phyloP scores from a whole-genome alignment of 2,797 vertebrate genomes.

The Oreochromis grahami region DNA sequence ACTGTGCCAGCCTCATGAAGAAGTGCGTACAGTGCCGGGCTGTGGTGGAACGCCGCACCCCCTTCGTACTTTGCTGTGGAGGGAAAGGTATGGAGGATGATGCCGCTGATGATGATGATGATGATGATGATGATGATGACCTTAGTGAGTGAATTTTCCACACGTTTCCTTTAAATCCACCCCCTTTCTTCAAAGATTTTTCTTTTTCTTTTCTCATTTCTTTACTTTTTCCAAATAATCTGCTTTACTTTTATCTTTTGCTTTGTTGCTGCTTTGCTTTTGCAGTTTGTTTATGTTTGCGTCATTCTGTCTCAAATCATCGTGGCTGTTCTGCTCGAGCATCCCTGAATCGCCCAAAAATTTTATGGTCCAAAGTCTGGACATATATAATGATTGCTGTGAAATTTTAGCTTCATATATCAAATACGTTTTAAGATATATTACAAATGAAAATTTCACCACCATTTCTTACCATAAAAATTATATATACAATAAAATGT shows the following conservation, averaged over 20 bases:
- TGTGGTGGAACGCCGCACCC: slow-evolving; percentile 93
- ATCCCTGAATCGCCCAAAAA: background rate
- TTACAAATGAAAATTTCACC: background rate
- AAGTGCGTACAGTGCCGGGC: slow-evolving; percentile 99
- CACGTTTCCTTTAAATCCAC: slow-evolving; percentile 71
- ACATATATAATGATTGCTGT: background rate
- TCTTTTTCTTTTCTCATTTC: slow-evolving; percentile 23
- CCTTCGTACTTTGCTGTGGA: slow-evolving; percentile 95
- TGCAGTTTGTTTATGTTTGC: slow-evolving; percentile 25
- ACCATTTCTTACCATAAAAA: background rate
- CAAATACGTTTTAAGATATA: background rate
- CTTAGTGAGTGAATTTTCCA: slow-evolving; percentile 90
- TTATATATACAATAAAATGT: background rate
- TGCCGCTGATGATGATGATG: slow-evolving; percentile 74
- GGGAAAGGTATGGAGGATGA: slow-evolving; percentile 97
- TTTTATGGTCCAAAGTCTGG: background rate
- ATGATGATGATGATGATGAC: slow-evolving; percentile 86
- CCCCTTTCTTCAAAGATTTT: slow-evolving; percentile 10
- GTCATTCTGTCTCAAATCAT: background rate
- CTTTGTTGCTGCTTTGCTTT: slow-evolving; percentile 23
- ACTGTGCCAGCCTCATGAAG: slow-evolving; percentile 99
- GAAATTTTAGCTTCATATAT: background rate
- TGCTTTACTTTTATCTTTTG: slow-evolving; percentile 23
- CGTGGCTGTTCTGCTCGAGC: background rate
- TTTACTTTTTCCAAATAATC: slow-evolving; percentile 3